Percentiles rank a stretch among this genome's conserved stretches.
These are phyloP conservation scores for Syrphus vitripennis DNA, from an alignment of 2,888 invertebrate species.

Conservation along the genomic window DNA sequence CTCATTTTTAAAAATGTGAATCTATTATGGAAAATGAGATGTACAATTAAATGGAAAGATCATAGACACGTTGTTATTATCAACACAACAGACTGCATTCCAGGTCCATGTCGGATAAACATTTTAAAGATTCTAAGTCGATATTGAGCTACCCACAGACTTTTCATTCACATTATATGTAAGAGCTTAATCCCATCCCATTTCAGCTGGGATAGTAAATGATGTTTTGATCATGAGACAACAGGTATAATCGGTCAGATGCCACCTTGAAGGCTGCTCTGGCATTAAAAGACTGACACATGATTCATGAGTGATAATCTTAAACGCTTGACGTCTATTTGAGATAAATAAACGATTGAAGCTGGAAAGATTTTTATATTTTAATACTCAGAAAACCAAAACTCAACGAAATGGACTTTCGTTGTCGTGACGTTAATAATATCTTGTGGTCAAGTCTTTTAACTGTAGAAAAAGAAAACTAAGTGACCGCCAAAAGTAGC, in stretches of 20 bases:
- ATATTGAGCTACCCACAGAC: conserved; percentile 40
- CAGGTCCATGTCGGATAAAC: neutral
- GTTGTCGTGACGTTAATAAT: neutral
- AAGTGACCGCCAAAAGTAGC: conserved; percentile 37
- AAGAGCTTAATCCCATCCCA: conserved; percentile 33
- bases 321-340: conserved; percentile 29
- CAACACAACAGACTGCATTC: neutral
- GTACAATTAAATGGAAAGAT: too few species aligned
- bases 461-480: neutral
- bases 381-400: neutral
- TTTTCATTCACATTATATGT: neutral
- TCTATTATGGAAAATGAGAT: too few species aligned
- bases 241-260: conserved; percentile 58
- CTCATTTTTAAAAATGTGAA: neutral
- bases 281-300: conserved; percentile 38
- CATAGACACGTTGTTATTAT: too few species aligned
- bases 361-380: conserved; percentile 19
- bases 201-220: conserved; percentile 27
- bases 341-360: conserved; percentile 23
- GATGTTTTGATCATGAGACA: conserved; percentile 51
- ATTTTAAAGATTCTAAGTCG: conserved; percentile 10
- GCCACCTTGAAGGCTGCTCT: conserved; percentile 58
- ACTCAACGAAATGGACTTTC: neutral
- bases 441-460: neutral
- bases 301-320: conserved; percentile 59